Base-by-base conservation (phyloP, 2,888 invertebrate species). In the Aphidius colemani region DNA sequence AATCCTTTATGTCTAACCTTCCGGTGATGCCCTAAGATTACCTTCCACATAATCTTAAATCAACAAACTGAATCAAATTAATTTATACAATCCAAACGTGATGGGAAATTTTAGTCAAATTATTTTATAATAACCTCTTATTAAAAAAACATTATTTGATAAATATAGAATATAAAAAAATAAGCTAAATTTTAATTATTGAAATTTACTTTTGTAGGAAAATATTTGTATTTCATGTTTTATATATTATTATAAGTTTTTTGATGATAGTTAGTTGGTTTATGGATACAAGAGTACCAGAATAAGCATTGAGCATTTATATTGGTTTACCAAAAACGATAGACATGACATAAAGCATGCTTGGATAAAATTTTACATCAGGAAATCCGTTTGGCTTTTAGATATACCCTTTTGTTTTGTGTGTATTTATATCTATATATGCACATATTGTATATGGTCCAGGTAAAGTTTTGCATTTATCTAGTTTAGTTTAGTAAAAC, bases 31-130 rank as follows among this genome's bases (percentile, higher is more conserved):
- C 30, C 7, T 40, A 45, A 57, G 30, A 46, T 57, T 45, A 57
- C 45, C 45, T 46, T 57, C 46, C 11, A 57, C 30, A 30, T 30
- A 30, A 30, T 11, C 48, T 44, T 44, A 39, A 30, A 57, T 57
- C 56, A 57, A 46, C 56, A 57, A 57, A 46, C 48, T 57, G 39
- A 40, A 57, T 57, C 39, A 30, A 46, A 30, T 57, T 46, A 57
- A 57, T 57, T 46, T 39, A 8, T 46, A 30, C 57, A 39, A 9
- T 11, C 6, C 53, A 13, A 13, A 44, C 48, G 13, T 48, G 3
- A 11, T 13, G 48, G 7, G 11, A 11, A 48, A 48, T 48, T 13
- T 4, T 13, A 13, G 7, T 48, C 5, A 30, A 30, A 30, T 30
- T 30, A 30, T 30, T 18, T 2, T 18, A 18, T 18, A 18, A 18